A percentile compares a stretch with the other conserved stretches of the same genome.
Evolutionary conservation across 2,113 vertebrate species (phyloP).

Genomic region (Telmatochromis sp.): DNA sequence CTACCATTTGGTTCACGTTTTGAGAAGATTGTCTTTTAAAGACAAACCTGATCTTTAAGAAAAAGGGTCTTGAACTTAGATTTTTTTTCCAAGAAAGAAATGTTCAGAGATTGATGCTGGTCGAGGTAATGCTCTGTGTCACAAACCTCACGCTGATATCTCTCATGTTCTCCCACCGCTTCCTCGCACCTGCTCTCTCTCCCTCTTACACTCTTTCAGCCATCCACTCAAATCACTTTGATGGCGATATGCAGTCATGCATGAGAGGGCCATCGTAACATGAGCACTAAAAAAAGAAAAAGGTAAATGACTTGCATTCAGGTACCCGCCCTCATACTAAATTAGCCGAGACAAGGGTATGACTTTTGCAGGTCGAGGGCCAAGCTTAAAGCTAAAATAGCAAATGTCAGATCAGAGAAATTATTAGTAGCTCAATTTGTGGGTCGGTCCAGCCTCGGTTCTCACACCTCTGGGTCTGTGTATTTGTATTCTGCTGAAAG

Average conservation of each 20-base stretch:
- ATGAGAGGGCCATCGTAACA: neutral
- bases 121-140: neutral
- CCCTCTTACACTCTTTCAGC: neutral
- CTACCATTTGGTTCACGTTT: neutral
- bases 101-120: neutral
- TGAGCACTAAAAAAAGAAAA: neutral
- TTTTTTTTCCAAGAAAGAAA: neutral
- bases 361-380: neutral
- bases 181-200: neutral
- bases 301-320: neutral
- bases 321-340: neutral
- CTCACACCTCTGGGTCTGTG: neutral
- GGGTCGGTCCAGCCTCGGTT: neutral
- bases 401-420: neutral
- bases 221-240: neutral
- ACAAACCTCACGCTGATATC: neutral
- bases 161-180: neutral
- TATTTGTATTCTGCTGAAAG: neutral
- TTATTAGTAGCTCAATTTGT: neutral
- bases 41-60: neutral
- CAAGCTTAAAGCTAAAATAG: neutral
- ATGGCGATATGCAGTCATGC: neutral
- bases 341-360: neutral
- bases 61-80: neutral
- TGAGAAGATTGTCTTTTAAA: neutral